Evolutionary conservation across 1,140 invertebrate genomes (phyloP).

Genomic region (Pemphigus obesinymphae): DNA sequence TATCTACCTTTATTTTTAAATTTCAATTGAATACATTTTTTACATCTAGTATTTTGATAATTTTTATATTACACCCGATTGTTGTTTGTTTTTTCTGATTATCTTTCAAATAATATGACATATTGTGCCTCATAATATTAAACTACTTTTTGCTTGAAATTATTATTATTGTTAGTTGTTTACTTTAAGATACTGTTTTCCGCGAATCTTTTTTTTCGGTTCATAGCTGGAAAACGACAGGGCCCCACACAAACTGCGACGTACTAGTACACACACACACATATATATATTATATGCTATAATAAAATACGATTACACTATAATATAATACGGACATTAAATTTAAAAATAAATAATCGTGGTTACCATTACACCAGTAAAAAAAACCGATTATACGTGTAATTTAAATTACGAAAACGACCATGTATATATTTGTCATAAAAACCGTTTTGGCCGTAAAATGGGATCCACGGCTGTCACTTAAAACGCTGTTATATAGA

Average conservation of each 20-base stretch:
- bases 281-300: too few species aligned
- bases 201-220: too few species aligned
- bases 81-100: too few species aligned
- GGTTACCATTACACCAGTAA: not conserved
- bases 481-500: conserved; percentile 10
- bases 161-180: not conserved
- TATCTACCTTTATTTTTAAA: too few species aligned
- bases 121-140: not conserved
- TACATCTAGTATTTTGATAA: too few species aligned
- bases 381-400: not conserved
- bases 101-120: too few species aligned
- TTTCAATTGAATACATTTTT: too few species aligned
- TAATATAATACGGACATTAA: not conserved
- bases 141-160: not conserved
- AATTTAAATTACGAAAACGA: conserved; percentile 4
- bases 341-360: not conserved
- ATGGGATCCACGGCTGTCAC: not conserved
- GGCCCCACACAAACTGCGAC: not conserved
- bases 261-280: too few species aligned
- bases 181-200: too few species aligned
- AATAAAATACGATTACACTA: not conserved
- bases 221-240: not conserved
- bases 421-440: conserved; percentile 6
- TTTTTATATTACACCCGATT: too few species aligned
- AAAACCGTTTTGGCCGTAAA: conserved; percentile 1